Evolutionary conservation across 2,888 invertebrate genomes (phyloP), one percentile per base, ranked within the genome.

Genomic region (Ariolimax columbianus): DNA sequence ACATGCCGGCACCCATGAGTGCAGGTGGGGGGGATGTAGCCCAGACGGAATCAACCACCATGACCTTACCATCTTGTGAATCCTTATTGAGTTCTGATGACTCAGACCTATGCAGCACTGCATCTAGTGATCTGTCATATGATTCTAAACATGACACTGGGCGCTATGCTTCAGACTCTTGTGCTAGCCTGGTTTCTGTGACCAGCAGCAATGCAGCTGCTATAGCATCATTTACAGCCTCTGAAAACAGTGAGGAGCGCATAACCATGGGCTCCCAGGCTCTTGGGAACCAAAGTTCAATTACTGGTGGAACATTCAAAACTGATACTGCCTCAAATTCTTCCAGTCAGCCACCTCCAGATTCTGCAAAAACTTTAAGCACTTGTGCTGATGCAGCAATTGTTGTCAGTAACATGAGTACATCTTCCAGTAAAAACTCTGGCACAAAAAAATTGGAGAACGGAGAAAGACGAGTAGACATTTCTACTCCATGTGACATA

Each of bases 341-440:
- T 83, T 77, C 83, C 77, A 78, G 38, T n/a, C 77, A 68, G 55
- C 72, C 78, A n/a, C 26, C 55, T 36, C 36, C 83, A 83, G 36
- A 77, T 66, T 40, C 43, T 66, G 36, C 77, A 47, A 63, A 77
- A 47, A 68, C 63, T 55, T n/a, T 78, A 38, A 55, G 30, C 36
- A 9, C 70, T 51, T 38, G 38, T 78, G 43, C 66, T 75, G 77
- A 77, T 30, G 38, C 68, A 43, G n/a, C 38, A 51, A 36, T n/a
- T 79, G 79, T 55, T n/a, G 36, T 55, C 23, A 72, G n/a, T 72
- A 79, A 68, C 59, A 33, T 26, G 9, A 66, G n/a, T 66, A 70
- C 47, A 26, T 77, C 84, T 84, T 84, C 84, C 84, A 84, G 26
- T 73, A 84, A 84, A 84, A 55, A 73, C 73, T 55, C 36, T 78